Evolutionary conservation across 2,113 vertebrate species (phyloP), one percentile per base, ranked within the genome.

Genomic region (Pelusios castaneus): DNA sequence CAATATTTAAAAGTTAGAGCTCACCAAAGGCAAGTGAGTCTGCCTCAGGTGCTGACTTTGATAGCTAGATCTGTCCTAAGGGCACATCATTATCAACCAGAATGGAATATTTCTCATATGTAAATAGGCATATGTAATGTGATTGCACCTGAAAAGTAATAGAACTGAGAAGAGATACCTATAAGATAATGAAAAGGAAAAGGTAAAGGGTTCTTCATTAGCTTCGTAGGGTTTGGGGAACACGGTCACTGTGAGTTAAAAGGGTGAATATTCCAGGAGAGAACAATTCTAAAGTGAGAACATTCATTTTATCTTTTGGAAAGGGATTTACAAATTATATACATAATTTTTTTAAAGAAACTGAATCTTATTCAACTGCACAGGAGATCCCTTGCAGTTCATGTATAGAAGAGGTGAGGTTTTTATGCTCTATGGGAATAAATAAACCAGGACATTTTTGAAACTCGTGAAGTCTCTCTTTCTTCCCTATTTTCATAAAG

Each of bases 1-100:
- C 16, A 87, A 27, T 77, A 63, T 85, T 95, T 90, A 63, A 94
- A 93, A 91, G 75, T 82, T n/a, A 54, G 43, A 14, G 1, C 24
- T 94, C 49, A 54, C 10, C n/a, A 91, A 87, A 91, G 87, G 27
- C 25, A 76, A 85, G 21, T 41, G 7, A 87, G 1, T 4, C 43
- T 78, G 56, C 43, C 56, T 91, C 75, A 84, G 80, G 19, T 91
- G 45, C 91, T 79, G 63, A 81, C 87, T 95, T 95, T 88, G 89
- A 93, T 94, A 94, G 79, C 47, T 10, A 54, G 75, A 76, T 58
- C 89, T 56, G 45, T 73, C 89, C 82, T 81, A 63, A 81, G 41
- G 81, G 63, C 47, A 79, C 3, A 24, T n/a, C 51, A n/a, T 90
- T 93, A 75, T 86, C 84, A 88, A 14, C 41, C 79, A 52, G 8